A percentile compares a stretch with the other conserved stretches of the same genome.
These are phyloP conservation scores for Tetramorium parvispinum DNA, from an alignment of 1,140 invertebrate genomes.

Conservation along the genomic window DNA sequence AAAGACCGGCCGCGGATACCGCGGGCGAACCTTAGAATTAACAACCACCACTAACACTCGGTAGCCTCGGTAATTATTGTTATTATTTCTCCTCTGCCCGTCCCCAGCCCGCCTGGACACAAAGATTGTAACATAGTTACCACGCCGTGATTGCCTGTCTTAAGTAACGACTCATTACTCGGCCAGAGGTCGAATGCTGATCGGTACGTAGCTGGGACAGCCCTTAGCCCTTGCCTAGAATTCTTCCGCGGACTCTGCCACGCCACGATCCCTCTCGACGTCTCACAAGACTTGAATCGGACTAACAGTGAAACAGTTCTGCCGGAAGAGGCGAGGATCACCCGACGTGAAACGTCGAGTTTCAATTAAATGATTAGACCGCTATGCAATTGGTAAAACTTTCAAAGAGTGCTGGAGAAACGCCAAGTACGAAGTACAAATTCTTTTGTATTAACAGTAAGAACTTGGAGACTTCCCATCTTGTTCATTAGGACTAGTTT, in stretches of 20 bases:
- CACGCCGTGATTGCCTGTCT: slow-evolving; percentile 55
- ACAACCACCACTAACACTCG: slow-evolving; percentile 40
- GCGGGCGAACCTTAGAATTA: slow-evolving; percentile 58
- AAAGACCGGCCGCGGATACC: slow-evolving; percentile 31
- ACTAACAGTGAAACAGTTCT: not conserved
- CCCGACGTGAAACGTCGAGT: not conserved
- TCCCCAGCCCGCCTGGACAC: not conserved
- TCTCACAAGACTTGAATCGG: not conserved
- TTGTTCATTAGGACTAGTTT: not conserved
- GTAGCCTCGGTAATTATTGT: slow-evolving; percentile 69
- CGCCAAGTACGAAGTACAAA: no score
- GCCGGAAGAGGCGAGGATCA: not conserved
- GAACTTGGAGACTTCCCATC: not conserved
- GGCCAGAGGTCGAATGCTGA: slow-evolving; percentile 63
- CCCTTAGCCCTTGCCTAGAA: slow-evolving; percentile 24
- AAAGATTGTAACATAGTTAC: slow-evolving; percentile 57
- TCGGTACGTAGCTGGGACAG: slow-evolving; percentile 39
- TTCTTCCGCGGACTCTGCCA: not conserved
- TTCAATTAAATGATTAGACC: not conserved
- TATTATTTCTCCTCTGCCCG: slow-evolving; percentile 60
- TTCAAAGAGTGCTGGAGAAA: not conserved
- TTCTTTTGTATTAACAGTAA: not conserved
- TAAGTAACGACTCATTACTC: slow-evolving; percentile 67
- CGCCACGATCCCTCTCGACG: not conserved
- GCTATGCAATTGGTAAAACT: not conserved